phyloP scores from a whole-genome alignment of 2,888 invertebrate genomes.

The Stenodema calcarata region DNA sequence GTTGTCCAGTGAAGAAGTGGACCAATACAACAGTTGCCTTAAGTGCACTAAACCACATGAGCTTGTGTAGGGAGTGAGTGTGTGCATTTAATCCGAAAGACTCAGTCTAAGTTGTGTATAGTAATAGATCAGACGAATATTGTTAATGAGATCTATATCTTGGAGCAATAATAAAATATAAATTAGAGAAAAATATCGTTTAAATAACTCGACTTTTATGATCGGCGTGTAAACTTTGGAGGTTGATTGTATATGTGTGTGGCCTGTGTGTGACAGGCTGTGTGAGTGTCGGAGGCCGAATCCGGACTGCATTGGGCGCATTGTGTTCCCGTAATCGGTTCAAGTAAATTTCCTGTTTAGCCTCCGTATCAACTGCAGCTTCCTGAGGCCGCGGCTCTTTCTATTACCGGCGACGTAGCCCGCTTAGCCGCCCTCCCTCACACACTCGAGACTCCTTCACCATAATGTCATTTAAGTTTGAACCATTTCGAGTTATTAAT shows the following conservation, averaged over 20 bases:
- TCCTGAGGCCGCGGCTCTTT: constrained; percentile 14
- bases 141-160: too few relatives aligned
- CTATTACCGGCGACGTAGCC: background rate
- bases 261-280: background rate
- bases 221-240: background rate
- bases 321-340: constrained; percentile 35
- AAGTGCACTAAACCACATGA: too few relatives aligned
- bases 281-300: background rate
- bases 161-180: too few relatives aligned
- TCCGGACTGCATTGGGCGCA: background rate
- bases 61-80: too few relatives aligned
- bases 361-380: constrained; percentile 35
- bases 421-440: background rate
- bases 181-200: too few relatives aligned
- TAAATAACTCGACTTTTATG: background rate
- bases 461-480: background rate
- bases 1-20: too few relatives aligned
- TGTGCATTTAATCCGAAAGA: too few relatives aligned
- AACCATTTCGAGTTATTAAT: too few relatives aligned
- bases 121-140: too few relatives aligned
- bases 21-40: too few relatives aligned
- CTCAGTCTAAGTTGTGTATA: too few relatives aligned
- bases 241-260: background rate
- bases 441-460: background rate
- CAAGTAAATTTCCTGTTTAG: constrained; percentile 48